Evolutionary conservation across 2,113 vertebrate genomes (phyloP).

Genomic region (Galbula dea): DNA sequence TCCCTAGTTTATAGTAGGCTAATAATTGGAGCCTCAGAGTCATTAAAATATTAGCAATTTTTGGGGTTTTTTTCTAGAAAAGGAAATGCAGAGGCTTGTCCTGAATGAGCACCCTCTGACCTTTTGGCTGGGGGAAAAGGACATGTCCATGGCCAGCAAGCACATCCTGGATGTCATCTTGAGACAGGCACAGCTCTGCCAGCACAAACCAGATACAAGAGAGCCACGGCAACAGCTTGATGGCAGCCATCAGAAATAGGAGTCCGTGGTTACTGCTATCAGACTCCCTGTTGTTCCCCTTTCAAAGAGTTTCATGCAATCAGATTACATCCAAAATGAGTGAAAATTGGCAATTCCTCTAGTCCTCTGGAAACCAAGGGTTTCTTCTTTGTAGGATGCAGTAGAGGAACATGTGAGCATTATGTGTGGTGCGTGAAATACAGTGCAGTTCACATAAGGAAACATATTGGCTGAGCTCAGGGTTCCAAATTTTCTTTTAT

Average conservation of each 20-base stretch:
- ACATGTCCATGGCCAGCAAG: too few species aligned
- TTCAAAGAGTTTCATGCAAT: neutral
- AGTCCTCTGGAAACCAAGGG: neutral
- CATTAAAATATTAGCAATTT: neutral
- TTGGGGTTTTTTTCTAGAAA: neutral
- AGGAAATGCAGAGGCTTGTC: neutral
- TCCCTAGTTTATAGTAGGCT: neutral
- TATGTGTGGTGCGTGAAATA: neutral
- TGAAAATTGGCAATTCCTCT: neutral
- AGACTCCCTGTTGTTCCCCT: neutral
- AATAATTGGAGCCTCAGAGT: neutral
- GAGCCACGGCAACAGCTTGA: neutral
- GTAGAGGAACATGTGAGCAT: neutral
- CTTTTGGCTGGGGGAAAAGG: neutral
- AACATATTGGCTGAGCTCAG: neutral
- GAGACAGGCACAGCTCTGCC: neutral
- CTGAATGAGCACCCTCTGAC: neutral
- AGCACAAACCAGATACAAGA: rapidly evolving
- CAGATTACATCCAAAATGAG: neutral
- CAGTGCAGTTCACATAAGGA: neutral
- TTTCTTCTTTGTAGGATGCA: neutral
- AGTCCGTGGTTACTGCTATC: rapidly evolving
- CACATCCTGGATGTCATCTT: neutral
- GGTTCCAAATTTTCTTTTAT: neutral
- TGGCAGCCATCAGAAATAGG: neutral